Base-by-base conservation (phyloP, 2,113 vertebrate genomes). In the Crotalus horridus region DNA sequence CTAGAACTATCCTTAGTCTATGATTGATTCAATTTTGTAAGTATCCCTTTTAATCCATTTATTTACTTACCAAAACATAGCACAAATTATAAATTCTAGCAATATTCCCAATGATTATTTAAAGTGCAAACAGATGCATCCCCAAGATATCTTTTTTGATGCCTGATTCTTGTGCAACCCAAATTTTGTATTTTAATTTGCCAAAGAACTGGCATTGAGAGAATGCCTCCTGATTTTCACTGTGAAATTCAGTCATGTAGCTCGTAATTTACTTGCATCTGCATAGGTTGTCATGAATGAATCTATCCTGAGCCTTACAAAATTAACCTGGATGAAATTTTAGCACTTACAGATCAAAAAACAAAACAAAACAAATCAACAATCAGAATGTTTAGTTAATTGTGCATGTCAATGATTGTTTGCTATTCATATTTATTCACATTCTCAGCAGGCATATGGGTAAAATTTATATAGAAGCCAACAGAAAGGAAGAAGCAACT, bases 401-500 rank as follows among this genome's bases (percentile, higher is more conserved):
- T 94, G 94, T 96, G 87, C 93, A 93, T 96, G 95, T 96, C 92
- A 85, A 89, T 95, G 93, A 85, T 96, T 93, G 93, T 94, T 96
- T 94, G 94, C 93, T 96, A 96, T 95, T 96, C 94, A 94, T 96
- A 93, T 94, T 95, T 94, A 95, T 96, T 94, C 93, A 96, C 94
- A 94, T 96, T 96, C 94, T 58, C 95, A 94, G 92, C 94, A 96
- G 94, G 94, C 96, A 97, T 96, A 96, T 96, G 95, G 95, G 93
- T 29, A 91, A 91, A 97, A 94, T 97, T 96, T 95, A 95, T 96
- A 96, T 93, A 95, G 96, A 96, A 96, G 91, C 95, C 95, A 96
- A 91, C 94, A 95, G 96, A 97, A 95, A 97, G 96, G 95, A 97
- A 97, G 95, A 96, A 96, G 91, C 91, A 96, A 96, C 93, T 96